Evolutionary conservation across 1,140 invertebrate species (phyloP).

Genomic region (Hyles euphorbiae): DNA sequence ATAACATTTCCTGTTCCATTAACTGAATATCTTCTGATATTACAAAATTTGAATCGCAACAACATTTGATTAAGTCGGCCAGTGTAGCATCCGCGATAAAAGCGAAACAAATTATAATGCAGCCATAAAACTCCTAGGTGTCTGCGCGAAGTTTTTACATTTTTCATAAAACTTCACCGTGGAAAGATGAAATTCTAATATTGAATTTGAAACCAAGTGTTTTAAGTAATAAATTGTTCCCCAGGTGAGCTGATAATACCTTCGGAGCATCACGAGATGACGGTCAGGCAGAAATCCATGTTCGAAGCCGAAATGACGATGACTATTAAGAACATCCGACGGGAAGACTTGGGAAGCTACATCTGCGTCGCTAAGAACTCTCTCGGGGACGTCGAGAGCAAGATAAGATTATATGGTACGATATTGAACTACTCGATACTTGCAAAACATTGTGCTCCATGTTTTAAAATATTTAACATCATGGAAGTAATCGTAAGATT

Average conservation of each 20-base stretch:
- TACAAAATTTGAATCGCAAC: conserved; percentile 18
- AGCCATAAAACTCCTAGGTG: conserved; percentile 68
- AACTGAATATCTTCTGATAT: conserved; percentile 4
- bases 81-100: conserved; percentile 49
- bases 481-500: no score
- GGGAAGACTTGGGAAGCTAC: conserved; percentile 90
- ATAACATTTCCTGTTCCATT: background rate
- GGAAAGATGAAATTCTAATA: conserved; percentile 71
- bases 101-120: conserved; percentile 70
- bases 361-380: conserved; percentile 94
- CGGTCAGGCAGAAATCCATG: conserved; percentile 82
- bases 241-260: conserved; percentile 89
- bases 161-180: conserved; percentile 69
- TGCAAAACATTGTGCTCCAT: no score
- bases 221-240: conserved; percentile 68
- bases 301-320: conserved; percentile 92
- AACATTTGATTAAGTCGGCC: conserved; percentile 31
- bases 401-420: conserved; percentile 91
- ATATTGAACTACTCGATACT: conserved; percentile 8
- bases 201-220: conserved; percentile 68
- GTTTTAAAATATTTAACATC: no score
- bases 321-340: conserved; percentile 87
- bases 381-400: conserved; percentile 91
- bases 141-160: conserved; percentile 69
- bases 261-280: conserved; percentile 87